A percentile compares a stretch with the other conserved stretches of the same genome.
Evolutionary conservation across 1,140 invertebrate genomes (phyloP).

Genomic region (Bombyx mandarina): DNA sequence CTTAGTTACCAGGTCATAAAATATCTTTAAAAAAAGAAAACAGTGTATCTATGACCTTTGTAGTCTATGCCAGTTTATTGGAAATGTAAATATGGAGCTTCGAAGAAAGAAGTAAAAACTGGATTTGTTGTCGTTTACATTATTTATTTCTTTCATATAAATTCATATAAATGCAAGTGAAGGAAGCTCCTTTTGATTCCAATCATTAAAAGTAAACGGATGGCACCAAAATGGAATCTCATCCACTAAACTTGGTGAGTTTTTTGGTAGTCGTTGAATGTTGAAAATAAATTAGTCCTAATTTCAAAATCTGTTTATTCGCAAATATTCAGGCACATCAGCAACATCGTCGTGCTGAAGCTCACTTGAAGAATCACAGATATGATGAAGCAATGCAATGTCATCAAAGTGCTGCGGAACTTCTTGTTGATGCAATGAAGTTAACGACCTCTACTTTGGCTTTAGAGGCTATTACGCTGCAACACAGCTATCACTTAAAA

Average conservation of each 20-base stretch:
- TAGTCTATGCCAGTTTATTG: no score
- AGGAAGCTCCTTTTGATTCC: no score
- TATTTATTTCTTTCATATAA: no score
- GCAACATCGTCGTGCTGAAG: constrained; percentile 75
- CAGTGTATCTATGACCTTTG: no score
- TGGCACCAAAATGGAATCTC: constrained; percentile 40
- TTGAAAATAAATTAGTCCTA: neutral
- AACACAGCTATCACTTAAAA: constrained; percentile 75
- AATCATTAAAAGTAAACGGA: no score
- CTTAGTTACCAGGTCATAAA: no score
- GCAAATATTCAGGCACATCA: constrained; percentile 73
- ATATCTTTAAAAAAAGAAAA: no score
- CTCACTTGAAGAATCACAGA: constrained; percentile 70
- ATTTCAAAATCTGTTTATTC: neutral
- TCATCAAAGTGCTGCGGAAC: constrained; percentile 73
- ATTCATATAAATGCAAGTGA: no score
- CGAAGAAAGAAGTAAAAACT: no score
- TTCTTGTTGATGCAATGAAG: constrained; percentile 72
- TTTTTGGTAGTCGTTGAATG: neutral
- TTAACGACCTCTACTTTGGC: constrained; percentile 65
- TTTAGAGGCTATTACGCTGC: constrained; percentile 74
- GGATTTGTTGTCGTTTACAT: no score
- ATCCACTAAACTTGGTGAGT: constrained; percentile 59
- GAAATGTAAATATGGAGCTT: no score
- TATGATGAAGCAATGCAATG: constrained; percentile 77